These are phyloP conservation scores for Sprattus sprattus DNA, from an alignment of 2,113 vertebrate species.

Conservation along the genomic window DNA sequence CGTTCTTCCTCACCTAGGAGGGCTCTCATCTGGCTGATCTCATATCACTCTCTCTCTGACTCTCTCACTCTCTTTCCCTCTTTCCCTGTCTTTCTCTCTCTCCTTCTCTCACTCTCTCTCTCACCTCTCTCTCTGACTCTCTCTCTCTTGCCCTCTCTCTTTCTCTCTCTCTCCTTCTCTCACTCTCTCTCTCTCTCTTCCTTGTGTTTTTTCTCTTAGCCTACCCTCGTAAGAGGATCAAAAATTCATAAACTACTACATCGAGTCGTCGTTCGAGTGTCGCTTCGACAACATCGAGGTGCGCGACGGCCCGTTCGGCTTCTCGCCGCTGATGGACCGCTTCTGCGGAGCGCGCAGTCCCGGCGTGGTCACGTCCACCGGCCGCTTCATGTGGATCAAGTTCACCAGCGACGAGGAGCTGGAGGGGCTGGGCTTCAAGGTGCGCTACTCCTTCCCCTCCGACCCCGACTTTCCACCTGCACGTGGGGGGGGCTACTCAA, in stretches of 20 bases:
- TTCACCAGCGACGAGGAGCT: slow-evolving; percentile 94
- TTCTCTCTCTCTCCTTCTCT: background rate
- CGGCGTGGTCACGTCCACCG: slow-evolving; percentile 84
- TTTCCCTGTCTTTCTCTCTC: background rate
- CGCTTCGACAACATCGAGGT: slow-evolving; percentile 95
- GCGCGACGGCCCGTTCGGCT: slow-evolving; percentile 92
- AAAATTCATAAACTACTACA: too few species aligned
- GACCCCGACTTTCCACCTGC: slow-evolving; percentile 94
- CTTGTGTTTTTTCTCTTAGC: slow-evolving; percentile 66
- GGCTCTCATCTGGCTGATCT: too few species aligned
- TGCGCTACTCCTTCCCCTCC: slow-evolving; percentile 86
- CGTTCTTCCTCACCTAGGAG: too few species aligned
- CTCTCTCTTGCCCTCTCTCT: too few species aligned
- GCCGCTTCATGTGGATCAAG: slow-evolving; percentile 96
- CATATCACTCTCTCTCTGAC: too few species aligned
- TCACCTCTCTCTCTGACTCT: too few species aligned
- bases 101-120: too few species aligned
- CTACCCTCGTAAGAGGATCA: slow-evolving; percentile 88
- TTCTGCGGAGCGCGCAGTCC: slow-evolving; percentile 88
- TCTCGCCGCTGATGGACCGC: slow-evolving; percentile 90
- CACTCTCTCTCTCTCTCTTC: slow-evolving; percentile 27
- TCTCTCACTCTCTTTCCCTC: too few species aligned
- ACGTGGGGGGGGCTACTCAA: slow-evolving; percentile 92
- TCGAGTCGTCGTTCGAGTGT: slow-evolving; percentile 94
- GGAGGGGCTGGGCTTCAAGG: slow-evolving; percentile 89